Base-by-base conservation (phyloP, 2,113 vertebrate genomes). In the Cyprinodon tularosa region DNA sequence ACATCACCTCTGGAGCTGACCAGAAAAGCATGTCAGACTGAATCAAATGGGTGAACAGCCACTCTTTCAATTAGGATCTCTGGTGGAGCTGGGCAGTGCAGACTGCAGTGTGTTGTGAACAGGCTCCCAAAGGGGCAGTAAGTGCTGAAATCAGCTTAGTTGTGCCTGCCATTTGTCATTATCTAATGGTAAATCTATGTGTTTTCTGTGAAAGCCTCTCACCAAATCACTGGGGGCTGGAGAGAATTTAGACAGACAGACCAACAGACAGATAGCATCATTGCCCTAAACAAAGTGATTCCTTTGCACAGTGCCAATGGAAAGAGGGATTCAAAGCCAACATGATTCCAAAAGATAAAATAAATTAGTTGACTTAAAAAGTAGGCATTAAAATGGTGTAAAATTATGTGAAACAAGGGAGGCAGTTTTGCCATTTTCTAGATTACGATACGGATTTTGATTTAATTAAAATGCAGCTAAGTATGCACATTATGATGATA, bases 121-220 rank as follows among this genome's bases (percentile, higher is more conserved):
- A 61, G 71, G 74, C 76, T 90, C 90, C 87, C 87, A 82, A 68
- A 87, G 80, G 89, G 83, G 82, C 78, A 71, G 84, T 89, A 76
- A 94, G 87, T 88, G 90, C 90, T 93, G 89, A 92, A 93, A 90
- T 92, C 91, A 93, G 90, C 87, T 89, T 83, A 78, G 89, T 82
- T 79, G 74, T 29, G 59, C 67, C 77, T 78, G 84, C 72, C 85
- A 92, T 92, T 93, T 89, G 87, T 93, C 91, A 94, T 92, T 87
- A 90, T 86, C 84, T 93, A 92, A 91, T 91, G 85, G 86, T 88
- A 90, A 93, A 93, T 94, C 86, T 84, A 92, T 93, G 88, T 80
- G 47, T 83, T 83, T 89, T 85, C 85, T 77, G 71, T 67, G 60
- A 76, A 79, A 78, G 64, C 71, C 66, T 69, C 78, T 72, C 36